These are phyloP conservation scores for Neomorphus geoffroyi DNA, from an alignment of 2,797 vertebrate species.

Conservation along the genomic window DNA sequence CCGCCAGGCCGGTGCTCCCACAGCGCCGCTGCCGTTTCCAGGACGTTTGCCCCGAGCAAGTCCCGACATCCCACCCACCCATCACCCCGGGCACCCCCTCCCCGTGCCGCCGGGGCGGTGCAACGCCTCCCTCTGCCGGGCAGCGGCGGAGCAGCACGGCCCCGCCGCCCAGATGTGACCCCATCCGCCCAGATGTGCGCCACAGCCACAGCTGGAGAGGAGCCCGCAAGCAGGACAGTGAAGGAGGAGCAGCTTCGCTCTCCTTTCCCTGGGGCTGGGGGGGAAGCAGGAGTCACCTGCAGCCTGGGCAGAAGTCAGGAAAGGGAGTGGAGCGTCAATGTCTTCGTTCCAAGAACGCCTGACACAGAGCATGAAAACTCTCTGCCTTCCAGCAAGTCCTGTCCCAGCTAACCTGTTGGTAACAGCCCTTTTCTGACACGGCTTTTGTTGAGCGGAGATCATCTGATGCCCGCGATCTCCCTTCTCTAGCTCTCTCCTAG, in stretches of 20 bases:
- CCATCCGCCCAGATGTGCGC: neutral
- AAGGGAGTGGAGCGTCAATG: neutral
- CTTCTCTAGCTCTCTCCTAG: conserved; percentile 49
- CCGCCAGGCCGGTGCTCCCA: neutral
- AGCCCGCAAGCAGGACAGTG: neutral
- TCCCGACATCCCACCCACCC: fast-evolving
- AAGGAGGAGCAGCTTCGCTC: neutral
- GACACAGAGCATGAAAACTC: fast-evolving
- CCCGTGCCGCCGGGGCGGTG: neutral
- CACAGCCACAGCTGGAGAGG: neutral
- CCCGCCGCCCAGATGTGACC: neutral
- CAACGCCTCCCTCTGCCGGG: conserved; percentile 71
- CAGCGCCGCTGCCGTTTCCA: neutral
- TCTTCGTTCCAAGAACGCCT: neutral
- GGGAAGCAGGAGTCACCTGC: neutral
- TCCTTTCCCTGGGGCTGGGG: neutral
- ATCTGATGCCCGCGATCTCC: neutral
- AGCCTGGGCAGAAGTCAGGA: neutral
- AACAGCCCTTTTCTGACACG: neutral
- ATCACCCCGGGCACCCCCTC: neutral
- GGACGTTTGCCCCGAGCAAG: neutral
- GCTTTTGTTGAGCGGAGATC: neutral
- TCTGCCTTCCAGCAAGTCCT: neutral
- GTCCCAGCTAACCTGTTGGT: neutral
- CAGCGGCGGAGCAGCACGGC: neutral